Percentiles rank a stretch among this genome's conserved stretches.
Evolutionary conservation across 2,113 vertebrate species (phyloP).

Genomic region (Acanthisitta chloris): DNA sequence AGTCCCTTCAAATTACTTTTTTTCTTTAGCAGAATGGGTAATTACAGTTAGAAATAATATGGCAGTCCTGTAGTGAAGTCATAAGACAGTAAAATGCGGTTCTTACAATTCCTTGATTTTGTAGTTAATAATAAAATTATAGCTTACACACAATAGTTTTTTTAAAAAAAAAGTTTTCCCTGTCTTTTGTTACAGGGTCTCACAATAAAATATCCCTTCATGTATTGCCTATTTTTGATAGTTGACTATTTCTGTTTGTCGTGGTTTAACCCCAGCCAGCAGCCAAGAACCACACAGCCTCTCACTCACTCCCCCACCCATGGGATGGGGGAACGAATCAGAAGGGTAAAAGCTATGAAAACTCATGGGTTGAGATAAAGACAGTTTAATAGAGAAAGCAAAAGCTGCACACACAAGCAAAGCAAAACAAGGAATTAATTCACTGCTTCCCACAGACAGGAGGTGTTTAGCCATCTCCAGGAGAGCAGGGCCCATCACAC

Average conservation of each 20-base stretch:
- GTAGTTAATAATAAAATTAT: neutral
- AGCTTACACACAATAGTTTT: neutral
- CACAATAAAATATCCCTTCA: neutral
- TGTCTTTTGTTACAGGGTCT: neutral
- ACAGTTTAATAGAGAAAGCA: too few relatives aligned
- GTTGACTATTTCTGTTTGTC: neutral
- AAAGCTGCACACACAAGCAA: too few relatives aligned
- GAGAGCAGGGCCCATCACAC: too few relatives aligned
- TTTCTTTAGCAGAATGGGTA: conserved; percentile 7
- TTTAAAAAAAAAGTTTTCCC: neutral
- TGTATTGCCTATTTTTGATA: neutral
- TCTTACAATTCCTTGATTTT: neutral
- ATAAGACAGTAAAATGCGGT: neutral
- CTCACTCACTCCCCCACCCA: too few relatives aligned
- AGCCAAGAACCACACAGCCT: too few relatives aligned
- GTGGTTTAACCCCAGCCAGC: too few relatives aligned
- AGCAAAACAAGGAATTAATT: too few relatives aligned
- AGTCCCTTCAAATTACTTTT: neutral
- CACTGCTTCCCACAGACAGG: too few relatives aligned
- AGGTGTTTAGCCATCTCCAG: too few relatives aligned
- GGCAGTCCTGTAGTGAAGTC: neutral
- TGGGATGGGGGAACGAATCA: too few relatives aligned
- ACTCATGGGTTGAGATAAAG: too few relatives aligned
- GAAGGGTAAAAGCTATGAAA: too few relatives aligned
- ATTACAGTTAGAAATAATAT: conserved; percentile 26